phyloP scores from a whole-genome alignment of 2,888 invertebrate species.

The Thysanoteuthis rhombus region DNA sequence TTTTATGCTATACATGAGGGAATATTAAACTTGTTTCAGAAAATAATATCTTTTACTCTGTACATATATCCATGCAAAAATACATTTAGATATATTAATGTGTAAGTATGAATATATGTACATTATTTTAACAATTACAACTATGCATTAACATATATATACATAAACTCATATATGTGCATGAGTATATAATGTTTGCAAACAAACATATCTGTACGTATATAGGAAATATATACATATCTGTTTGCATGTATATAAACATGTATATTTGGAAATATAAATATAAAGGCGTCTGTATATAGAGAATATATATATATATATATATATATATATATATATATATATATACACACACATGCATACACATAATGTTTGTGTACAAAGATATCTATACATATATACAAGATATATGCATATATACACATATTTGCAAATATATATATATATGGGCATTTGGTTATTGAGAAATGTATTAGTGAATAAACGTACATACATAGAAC shows the following conservation, averaged over 20 bases:
- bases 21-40: too few relatives aligned
- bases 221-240: background rate
- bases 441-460: too few relatives aligned
- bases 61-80: background rate
- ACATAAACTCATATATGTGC: background rate
- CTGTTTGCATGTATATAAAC: background rate
- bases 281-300: background rate
- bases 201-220: background rate
- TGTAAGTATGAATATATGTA: background rate
- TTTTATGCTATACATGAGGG: too few relatives aligned
- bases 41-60: too few relatives aligned
- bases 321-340: background rate
- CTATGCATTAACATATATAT: background rate
- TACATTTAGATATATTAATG: background rate
- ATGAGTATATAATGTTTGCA: background rate
- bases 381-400: too few relatives aligned
- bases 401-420: too few relatives aligned
- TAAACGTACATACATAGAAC: too few relatives aligned
- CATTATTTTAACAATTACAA: background rate
- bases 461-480: too few relatives aligned
- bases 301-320: background rate
- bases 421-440: too few relatives aligned
- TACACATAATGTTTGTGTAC: background rate
- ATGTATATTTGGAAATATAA: background rate
- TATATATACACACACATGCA: background rate